These are phyloP conservation scores for Dorcus parallelipipedus DNA, from an alignment of 2,888 invertebrate species.

Conservation along the genomic window DNA sequence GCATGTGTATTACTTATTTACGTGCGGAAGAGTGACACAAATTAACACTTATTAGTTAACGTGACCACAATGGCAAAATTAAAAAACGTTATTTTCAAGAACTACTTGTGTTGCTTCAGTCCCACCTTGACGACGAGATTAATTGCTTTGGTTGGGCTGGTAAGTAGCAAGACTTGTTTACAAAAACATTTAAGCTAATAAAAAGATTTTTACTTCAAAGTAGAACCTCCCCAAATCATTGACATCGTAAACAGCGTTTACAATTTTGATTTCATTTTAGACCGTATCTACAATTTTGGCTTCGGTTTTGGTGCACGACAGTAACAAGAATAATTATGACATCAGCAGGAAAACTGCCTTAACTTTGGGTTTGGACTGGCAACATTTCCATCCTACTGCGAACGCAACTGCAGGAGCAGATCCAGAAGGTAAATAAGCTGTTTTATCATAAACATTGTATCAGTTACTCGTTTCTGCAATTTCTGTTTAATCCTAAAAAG, in stretches of 20 bases:
- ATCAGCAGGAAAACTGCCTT: conserved; percentile 7
- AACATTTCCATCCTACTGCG: conserved; percentile 8
- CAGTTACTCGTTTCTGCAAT: no score
- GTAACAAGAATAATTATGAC: conserved; percentile 2
- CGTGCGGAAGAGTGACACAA: no score
- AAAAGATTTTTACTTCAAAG: no score
- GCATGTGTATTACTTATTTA: no score
- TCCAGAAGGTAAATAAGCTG: conserved; percentile 9
- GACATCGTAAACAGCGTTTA: no score
- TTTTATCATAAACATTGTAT: neutral
- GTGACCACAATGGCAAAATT: neutral
- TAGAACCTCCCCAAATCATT: no score
- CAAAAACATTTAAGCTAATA: no score
- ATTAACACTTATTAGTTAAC: no score
- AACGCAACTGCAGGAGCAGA: conserved; percentile 8
- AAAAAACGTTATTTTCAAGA: conserved; percentile 7
- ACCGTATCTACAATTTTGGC: neutral
- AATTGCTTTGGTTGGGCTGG: conserved; percentile 8
- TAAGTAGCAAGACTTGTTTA: neutral
- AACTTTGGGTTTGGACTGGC: conserved; percentile 9
- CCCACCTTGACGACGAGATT: conserved; percentile 6
- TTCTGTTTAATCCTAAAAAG: no score
- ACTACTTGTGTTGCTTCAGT: conserved; percentile 6
- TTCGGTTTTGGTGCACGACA: conserved; percentile 5
- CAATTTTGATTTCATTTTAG: neutral